Conservation (phyloP, 2,888 invertebrate species). For the Phyto melanocephala region DNA sequence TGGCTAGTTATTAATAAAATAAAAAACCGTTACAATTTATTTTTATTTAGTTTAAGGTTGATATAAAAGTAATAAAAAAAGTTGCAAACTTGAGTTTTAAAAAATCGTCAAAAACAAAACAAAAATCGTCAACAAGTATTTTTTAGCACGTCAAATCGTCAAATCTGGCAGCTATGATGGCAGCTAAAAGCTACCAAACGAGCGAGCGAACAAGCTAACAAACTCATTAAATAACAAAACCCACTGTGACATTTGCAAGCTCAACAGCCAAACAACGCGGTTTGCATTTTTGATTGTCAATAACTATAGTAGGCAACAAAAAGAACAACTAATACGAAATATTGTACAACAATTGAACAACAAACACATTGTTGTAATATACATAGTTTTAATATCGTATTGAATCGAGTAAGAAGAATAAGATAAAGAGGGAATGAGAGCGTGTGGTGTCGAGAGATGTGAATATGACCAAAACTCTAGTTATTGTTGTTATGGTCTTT, state of each 20-base stretch:
- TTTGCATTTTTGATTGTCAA: conserved; percentile 39
- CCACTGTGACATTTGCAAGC: conserved; percentile 43
- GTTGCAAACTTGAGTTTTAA: background rate
- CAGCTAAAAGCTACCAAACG: background rate
- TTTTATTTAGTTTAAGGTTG: no score
- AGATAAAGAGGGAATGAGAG: background rate
- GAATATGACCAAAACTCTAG: background rate
- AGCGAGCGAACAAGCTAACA: background rate
- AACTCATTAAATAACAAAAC: conserved; percentile 39
- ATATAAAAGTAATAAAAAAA: no score
- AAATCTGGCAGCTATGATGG: no score
- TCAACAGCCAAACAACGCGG: conserved; percentile 29
- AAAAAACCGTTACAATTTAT: no score
- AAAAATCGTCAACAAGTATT: no score
- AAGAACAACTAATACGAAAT: background rate
- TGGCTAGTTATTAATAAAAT: no score
- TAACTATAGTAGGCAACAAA: conserved; percentile 9
- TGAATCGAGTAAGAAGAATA: background rate
- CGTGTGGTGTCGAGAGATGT: background rate
- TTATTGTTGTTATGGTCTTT: conserved; percentile 8
- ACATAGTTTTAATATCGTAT: conserved; percentile 16
- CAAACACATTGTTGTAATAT: conserved; percentile 3
- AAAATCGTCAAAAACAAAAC: conserved; percentile 20
- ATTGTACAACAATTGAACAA: background rate
- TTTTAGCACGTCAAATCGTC: no score